Evolutionary conservation across 2,888 invertebrate genomes (phyloP), one percentile per base, ranked within the genome.

Genomic region (Charanyca ferruginea): DNA sequence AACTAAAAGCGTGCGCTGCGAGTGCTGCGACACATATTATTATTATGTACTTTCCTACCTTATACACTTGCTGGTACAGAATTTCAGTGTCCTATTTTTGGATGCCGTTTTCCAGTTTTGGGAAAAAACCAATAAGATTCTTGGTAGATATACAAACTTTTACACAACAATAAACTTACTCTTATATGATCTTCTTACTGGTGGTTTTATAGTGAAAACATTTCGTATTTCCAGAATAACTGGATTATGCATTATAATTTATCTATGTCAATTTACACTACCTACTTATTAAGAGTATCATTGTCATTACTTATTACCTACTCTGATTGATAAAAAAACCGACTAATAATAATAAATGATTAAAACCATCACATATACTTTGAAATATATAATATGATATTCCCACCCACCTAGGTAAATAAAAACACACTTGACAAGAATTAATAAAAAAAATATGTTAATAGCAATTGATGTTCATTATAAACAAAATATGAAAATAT

Each of bases 1-100:
- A 86, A 87, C 85, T 85, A 85, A 87, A 83, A 82, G 73, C 81
- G 58, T 79, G 80, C 81, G 73, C 76, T 73, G 79, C 78, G 80
- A 84, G 80, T 81, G 73, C 76, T 73, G 79, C 78, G 80, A 84
- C 79, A 83, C 81, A 84, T 78, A 80, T 77, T 59, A 62, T 69
- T 78, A 80, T 77, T 59, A 62, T 69, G 69, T 60, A 59, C 52
- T 69, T 69, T 63, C 76, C 72, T 77, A 76, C 66, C 70, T 52
- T 42, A 78, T 68, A 77, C 76, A 60, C 52, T 64, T 52, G 45
- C 51, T 73, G 62, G 32, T 38, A 41, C 35, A 48, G 35, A 58
- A 52, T 66, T 60, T 58, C 45, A 60, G 51, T 60, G 65, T 25
- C 32, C 48, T 63, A 61, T 61, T 69, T 79, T 62, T 20, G 32